Evolutionary conservation across 1,140 invertebrate genomes (phyloP).

Genomic region (Drosophila yakuba): DNA sequence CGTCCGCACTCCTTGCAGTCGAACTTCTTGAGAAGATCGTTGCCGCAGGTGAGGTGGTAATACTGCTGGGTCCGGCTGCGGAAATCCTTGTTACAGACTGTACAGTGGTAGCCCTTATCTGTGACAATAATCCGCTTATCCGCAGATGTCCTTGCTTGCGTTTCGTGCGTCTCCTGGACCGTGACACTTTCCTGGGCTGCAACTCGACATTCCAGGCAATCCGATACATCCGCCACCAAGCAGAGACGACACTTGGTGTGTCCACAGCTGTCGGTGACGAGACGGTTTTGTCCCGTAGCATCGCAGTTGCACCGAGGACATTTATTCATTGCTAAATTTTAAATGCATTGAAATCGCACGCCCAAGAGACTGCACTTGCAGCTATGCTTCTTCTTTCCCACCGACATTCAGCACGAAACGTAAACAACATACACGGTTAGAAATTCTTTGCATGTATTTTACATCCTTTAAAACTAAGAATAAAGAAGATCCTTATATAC

Average conservation of each 20-base stretch:
- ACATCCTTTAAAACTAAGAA: constrained; percentile 1
- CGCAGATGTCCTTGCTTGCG: not conserved
- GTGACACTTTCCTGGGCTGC: constrained; percentile 21
- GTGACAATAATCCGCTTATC: constrained; percentile 42
- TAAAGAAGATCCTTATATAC: constrained; percentile 43
- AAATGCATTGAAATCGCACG: not conserved
- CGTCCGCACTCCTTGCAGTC: constrained; percentile 53
- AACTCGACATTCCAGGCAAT: constrained; percentile 79
- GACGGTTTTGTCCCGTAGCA: constrained; percentile 84
- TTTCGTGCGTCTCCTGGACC: not conserved
- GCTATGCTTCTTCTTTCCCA: constrained; percentile 31
- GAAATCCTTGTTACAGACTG: constrained; percentile 86
- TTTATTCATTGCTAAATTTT: constrained; percentile 27
- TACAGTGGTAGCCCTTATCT: constrained; percentile 84
- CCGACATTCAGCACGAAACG: constrained; percentile 37
- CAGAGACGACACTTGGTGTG: constrained; percentile 86
- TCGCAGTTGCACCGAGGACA: constrained; percentile 65
- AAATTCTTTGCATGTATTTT: constrained; percentile 11
- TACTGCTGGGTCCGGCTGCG: constrained; percentile 86
- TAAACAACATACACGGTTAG: not conserved
- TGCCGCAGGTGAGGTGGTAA: constrained; percentile 85
- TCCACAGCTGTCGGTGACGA: constrained; percentile 86
- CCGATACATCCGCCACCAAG: constrained; percentile 85
- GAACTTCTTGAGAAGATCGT: constrained; percentile 62
- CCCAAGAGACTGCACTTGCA: constrained; percentile 34